These are phyloP conservation scores for Pheucticus melanocephalus DNA, from an alignment of 2,113 vertebrate species.

Conservation along the genomic window DNA sequence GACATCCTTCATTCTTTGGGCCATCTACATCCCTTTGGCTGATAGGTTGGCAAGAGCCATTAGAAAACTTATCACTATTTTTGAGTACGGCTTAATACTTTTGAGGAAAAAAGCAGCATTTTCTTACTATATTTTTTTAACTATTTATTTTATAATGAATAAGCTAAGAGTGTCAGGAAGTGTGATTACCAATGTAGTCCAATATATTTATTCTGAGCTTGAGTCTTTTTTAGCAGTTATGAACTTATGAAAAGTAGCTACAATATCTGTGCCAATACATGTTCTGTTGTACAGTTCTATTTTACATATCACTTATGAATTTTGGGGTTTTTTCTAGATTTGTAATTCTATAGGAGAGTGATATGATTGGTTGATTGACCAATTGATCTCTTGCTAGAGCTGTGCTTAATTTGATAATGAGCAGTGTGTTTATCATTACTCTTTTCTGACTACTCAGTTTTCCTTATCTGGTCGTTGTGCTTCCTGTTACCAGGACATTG, in stretches of 20 bases:
- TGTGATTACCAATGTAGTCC: neutral
- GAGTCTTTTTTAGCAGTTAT: neutral
- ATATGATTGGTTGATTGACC: neutral
- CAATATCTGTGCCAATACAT: neutral
- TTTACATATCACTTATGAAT: neutral
- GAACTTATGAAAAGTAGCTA: neutral
- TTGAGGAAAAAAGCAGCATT: neutral
- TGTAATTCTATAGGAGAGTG: neutral
- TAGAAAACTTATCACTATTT: neutral
- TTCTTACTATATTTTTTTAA: neutral
- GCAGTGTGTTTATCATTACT: neutral
- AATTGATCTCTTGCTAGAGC: neutral
- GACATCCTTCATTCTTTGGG: neutral
- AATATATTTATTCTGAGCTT: neutral
- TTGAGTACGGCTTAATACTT: neutral
- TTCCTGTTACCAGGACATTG: neutral
- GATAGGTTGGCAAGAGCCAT: neutral
- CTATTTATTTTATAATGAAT: neutral
- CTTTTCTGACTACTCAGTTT: neutral
- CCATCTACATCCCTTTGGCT: neutral
- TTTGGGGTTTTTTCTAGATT: accelerated
- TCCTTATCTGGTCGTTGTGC: neutral
- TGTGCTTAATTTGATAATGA: neutral
- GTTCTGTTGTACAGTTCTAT: neutral
- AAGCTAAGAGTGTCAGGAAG: neutral